Percentiles rank a stretch among this genome's conserved stretches.
Evolutionary conservation across 2,113 vertebrate species (phyloP).

Genomic region (Cyprinodon variegatus): DNA sequence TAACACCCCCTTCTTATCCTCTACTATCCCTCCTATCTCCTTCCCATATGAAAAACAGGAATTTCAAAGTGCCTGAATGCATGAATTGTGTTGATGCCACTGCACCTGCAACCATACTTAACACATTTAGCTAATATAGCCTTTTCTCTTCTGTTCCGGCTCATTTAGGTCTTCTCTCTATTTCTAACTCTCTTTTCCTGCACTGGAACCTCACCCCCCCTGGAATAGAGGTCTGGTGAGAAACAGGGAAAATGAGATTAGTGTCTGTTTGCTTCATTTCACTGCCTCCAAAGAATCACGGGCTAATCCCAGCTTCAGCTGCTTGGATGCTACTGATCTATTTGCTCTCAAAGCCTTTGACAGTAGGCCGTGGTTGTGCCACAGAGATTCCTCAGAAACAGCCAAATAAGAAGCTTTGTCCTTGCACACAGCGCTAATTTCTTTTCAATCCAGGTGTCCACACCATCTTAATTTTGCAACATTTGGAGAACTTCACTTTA

Average conservation of each 20-base stretch:
- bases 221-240: conserved; percentile 49
- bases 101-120: conserved; percentile 41
- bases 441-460: conserved; percentile 56
- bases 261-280: conserved; percentile 65
- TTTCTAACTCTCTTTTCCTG: not conserved
- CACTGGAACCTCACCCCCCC: not conserved
- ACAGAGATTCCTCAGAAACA: conserved; percentile 38
- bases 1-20: conserved; percentile 4
- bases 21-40: not conserved
- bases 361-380: conserved; percentile 44
- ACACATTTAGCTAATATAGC: conserved; percentile 40
- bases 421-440: conserved; percentile 56
- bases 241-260: conserved; percentile 61
- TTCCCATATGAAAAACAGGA: conserved; percentile 12
- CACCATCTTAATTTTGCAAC: conserved; percentile 21
- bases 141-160: conserved; percentile 39
- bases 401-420: conserved; percentile 67
- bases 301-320: conserved; percentile 67
- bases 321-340: conserved; percentile 55
- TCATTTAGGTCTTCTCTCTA: conserved; percentile 37
- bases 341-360: conserved; percentile 46
- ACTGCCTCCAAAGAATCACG: conserved; percentile 58
- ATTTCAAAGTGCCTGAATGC: conserved; percentile 4
- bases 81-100: conserved; percentile 15
- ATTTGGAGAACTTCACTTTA: conserved; percentile 34